Evolutionary conservation across 2,888 invertebrate species (phyloP).

Genomic region (Eugnorisma glareosa): DNA sequence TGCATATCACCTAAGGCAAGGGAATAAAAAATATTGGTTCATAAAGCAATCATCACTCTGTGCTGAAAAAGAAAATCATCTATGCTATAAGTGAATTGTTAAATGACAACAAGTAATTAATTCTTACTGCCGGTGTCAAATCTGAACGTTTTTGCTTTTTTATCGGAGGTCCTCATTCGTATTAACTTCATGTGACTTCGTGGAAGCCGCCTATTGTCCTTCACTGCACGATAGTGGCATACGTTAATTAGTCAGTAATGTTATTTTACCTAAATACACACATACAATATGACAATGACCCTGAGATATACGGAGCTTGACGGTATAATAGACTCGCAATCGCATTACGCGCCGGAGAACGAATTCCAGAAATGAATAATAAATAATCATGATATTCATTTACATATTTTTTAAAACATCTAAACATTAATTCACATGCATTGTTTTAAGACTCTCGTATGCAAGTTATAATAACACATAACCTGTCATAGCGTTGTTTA

Average conservation of each 20-base stretch:
- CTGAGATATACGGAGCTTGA: conserved; percentile 45
- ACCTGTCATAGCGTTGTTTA: conserved; percentile 1
- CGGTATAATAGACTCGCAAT: conserved; percentile 29
- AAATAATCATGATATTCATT: conserved; percentile 17
- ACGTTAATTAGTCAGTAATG: conserved; percentile 60
- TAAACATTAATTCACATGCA: conserved; percentile 38
- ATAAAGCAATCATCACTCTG: conserved; percentile 80
- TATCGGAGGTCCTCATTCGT: conserved; percentile 91
- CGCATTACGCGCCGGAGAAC: conserved; percentile 23
- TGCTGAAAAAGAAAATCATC: conserved; percentile 77
- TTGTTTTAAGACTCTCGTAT: conserved; percentile 23
- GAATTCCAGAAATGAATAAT: conserved; percentile 28
- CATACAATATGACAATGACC: conserved; percentile 47
- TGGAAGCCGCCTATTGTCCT: conserved; percentile 86
- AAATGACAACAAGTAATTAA: conserved; percentile 65
- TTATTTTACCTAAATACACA: conserved; percentile 49
- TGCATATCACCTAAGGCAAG: conserved; percentile 67
- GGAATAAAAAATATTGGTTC: conserved; percentile 65
- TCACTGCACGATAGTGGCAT: conserved; percentile 83
- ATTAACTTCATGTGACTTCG: conserved; percentile 92
- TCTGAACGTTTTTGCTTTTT: conserved; percentile 90
- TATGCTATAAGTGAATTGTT: conserved; percentile 65
- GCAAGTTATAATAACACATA: conserved; percentile 25
- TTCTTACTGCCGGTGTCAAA: conserved; percentile 92
- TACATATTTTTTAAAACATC: conserved; percentile 29